Base-by-base conservation (phyloP, 2,888 invertebrate species). In the Tenthredo distinguenda region DNA sequence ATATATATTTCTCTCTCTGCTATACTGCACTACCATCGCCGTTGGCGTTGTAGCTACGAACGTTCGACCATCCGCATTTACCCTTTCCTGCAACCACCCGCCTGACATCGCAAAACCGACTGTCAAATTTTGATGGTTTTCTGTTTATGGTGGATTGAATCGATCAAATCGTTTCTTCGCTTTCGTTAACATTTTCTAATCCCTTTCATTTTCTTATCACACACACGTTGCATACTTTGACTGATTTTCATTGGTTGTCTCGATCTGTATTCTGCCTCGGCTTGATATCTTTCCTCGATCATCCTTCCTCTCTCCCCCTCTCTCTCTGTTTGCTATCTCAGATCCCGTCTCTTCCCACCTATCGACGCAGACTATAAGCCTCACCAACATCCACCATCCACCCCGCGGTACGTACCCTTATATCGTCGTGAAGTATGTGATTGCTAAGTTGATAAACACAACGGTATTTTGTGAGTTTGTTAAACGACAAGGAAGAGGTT, bases 201-300 rank as follows among this genome's bases (percentile, higher is more conserved):
- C n/a, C 7, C 7, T 12, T 26, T 47, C 74, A 71, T 81, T 86
- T 87, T 87, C 72, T 89, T 89, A 89, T 90, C 87, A 85, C 86
- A 15, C 18, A n/a, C 7, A n/a, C 72, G n/a, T n/a, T 72, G 12
- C 40, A n/a, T 72, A 1, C 18, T 72, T 18, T 65, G 31, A 85
- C 18, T 85, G 12, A 47, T 79, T 85, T 84, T 37, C 81, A 37
- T 50, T 58, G 37, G 34, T 81, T n/a, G 34, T 37, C 40, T 71
- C 71, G 15, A 34, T 31, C 58, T 86, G 79, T 85, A 77, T 87
- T 85, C 71, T 84, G 55, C 74, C 84, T 84, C 86, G 74, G 5
- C 1, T 85, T 86, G 55, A 76, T 85, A 68, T 84, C 85, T 84
- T 43, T 43, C 31, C 85, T 37, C 65, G n/a, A 72, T 84, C 72